Percentiles rank a stretch among this genome's conserved stretches.
These are phyloP conservation scores for Meloidogyne floridensis DNA, from an alignment of 1,140 invertebrate species.

Conservation along the genomic window DNA sequence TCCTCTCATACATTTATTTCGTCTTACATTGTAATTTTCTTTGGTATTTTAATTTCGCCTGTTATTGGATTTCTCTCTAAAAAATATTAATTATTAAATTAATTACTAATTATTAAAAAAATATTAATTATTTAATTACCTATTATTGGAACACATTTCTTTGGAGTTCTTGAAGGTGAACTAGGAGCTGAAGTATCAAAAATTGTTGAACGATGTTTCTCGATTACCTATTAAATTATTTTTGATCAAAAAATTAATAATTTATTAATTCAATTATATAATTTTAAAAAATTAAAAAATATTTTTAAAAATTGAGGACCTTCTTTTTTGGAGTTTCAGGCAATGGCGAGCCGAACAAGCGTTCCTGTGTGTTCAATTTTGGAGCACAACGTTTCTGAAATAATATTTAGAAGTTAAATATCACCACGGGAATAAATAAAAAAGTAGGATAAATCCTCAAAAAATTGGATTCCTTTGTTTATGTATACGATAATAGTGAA, in stretches of 20 bases:
- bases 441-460: no score
- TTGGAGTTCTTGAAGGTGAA: slow-evolving; percentile 50
- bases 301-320: slow-evolving; percentile 45
- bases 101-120: no score
- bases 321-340: slow-evolving; percentile 34
- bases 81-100: slow-evolving; percentile 26
- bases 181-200: slow-evolving; percentile 40
- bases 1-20: no score
- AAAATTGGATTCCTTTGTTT: no score
- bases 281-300: no score
- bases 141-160: slow-evolving; percentile 51
- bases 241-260: no score
- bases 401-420: no score
- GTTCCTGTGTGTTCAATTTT: slow-evolving; percentile 52
- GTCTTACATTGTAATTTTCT: slow-evolving; percentile 38
- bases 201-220: slow-evolving; percentile 38
- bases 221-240: neutral
- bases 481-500: no score
- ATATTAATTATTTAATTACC: slow-evolving; percentile 26
- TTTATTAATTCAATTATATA: no score
- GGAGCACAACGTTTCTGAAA: slow-evolving; percentile 52
- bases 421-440: no score
- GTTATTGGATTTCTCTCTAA: slow-evolving; percentile 56
- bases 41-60: slow-evolving; percentile 56
- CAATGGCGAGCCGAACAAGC: slow-evolving; percentile 42